Evolutionary conservation across 2,113 vertebrate species (phyloP), one percentile per base, ranked within the genome.

Genomic region (Pionites leucogaster): DNA sequence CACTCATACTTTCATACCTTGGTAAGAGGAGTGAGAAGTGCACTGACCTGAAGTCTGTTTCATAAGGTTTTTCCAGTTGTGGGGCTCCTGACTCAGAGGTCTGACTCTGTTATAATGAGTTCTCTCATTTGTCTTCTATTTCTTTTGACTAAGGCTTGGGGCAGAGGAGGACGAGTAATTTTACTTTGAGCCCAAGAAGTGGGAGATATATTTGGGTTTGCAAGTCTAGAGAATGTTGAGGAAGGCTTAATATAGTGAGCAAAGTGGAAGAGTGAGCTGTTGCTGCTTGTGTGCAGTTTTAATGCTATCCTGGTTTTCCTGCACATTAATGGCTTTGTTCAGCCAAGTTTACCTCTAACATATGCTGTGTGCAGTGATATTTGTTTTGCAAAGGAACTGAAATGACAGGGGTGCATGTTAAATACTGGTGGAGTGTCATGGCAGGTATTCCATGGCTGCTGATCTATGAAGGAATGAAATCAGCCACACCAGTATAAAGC

Each of bases 61-160:
- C 10, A 11, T 46, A 33, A 49, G 2, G 17, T 49, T 75, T 49
- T 60, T 39, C 47, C 23, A 14, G 17, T 24, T 74, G 33, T 12
- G 69, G 31, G 50, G 17, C 42, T 76, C 13, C 27, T 59, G 19
- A n/a, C 18, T 37, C 68, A 46, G 59, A 19, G 41, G 29, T 15
- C 29, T 62, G 49, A 15, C n/a, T 53, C 37, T 52, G 8, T 39
- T 80, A 13, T n/a, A 37, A 0, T 0, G 15, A 28, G 6, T 67
- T 67, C 8, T 29, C 9, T 78, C 15, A 72, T 53, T 28, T 33
- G 3, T 44, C 25, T 46, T 44, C 0, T 22, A 13, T 69, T 90
- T 80, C 14, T 77, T 77, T 74, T 44, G 17, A 80, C 19, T 74
- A 60, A 64, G 22, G 23, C 27, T 71, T 67, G 23, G 2, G 4